Conservation (phyloP, 2,888 invertebrate genomes). For the Temnothorax unifasciatus region DNA sequence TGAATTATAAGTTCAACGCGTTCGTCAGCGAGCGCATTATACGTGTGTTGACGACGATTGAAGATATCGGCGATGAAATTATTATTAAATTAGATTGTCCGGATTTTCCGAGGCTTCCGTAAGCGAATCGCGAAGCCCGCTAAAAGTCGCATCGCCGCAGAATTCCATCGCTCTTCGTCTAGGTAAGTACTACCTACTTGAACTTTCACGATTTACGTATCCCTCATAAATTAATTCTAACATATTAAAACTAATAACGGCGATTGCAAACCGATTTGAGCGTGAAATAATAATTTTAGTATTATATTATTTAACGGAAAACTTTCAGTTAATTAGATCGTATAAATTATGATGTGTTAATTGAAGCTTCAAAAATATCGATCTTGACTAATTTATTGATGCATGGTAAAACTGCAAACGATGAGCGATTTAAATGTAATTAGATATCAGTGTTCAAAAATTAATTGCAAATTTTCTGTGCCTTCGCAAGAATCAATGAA, state of each 20-base stretch:
- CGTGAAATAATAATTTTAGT: neutral
- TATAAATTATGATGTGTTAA: neutral
- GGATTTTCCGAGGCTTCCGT: constrained; percentile 82
- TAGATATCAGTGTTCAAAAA: neutral
- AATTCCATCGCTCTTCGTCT: constrained; percentile 77
- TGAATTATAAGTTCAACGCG: constrained; percentile 7
- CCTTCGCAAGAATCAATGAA: neutral
- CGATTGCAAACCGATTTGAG: constrained; percentile 20
- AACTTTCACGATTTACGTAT: constrained; percentile 17
- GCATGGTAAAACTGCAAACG: neutral
- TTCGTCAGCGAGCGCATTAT: neutral
- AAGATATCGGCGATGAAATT: constrained; percentile 74
- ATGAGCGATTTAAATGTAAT: neutral
- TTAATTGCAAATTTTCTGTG: neutral
- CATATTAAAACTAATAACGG: neutral
- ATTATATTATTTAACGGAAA: neutral
- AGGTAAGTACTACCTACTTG: constrained; percentile 72
- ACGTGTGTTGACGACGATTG: constrained; percentile 59
- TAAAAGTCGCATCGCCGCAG: constrained; percentile 80
- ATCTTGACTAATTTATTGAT: neutral
- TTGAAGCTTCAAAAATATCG: neutral
- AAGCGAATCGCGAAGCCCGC: constrained; percentile 84
- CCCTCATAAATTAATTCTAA: neutral
- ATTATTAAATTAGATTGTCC: constrained; percentile 81
- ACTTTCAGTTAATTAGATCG: neutral